These are phyloP conservation scores for Channa striata DNA, from an alignment of 2,797 vertebrate species.

Conservation along the genomic window DNA sequence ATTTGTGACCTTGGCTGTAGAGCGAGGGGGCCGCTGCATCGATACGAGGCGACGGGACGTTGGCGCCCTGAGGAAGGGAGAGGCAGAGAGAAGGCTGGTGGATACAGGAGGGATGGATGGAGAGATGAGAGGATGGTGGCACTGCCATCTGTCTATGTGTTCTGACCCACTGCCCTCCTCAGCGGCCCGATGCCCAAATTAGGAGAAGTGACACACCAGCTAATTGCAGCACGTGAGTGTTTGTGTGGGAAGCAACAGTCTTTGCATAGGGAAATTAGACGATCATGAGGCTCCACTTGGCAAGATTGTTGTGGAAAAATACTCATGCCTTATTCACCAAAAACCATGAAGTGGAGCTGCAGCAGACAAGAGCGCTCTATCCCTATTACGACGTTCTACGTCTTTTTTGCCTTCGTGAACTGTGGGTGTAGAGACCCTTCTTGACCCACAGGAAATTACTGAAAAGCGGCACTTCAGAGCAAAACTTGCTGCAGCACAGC, in stretches of 20 bases:
- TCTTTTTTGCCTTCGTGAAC: slow-evolving; percentile 27
- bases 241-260: slow-evolving; percentile 33
- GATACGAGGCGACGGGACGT: slow-evolving; percentile 52
- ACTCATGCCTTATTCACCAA: slow-evolving; percentile 32
- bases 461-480: slow-evolving; percentile 35
- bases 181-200: slow-evolving; percentile 74
- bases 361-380: slow-evolving; percentile 33
- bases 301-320: slow-evolving; percentile 48
- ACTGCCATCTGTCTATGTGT: slow-evolving; percentile 83
- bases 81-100: slow-evolving; percentile 22
- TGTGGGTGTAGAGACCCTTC: slow-evolving; percentile 25
- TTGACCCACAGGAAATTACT: slow-evolving; percentile 40
- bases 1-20: slow-evolving; percentile 76
- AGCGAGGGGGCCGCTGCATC: slow-evolving; percentile 44
- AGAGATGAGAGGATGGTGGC: slow-evolving; percentile 57
- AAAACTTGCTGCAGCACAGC: slow-evolving; percentile 16
- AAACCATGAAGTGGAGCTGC: slow-evolving; percentile 50
- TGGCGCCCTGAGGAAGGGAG: slow-evolving; percentile 43
- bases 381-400: slow-evolving; percentile 34
- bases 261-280: slow-evolving; percentile 36
- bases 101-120: slow-evolving; percentile 24
- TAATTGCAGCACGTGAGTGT: slow-evolving; percentile 70
- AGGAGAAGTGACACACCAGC: slow-evolving; percentile 66
- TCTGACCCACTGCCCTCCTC: slow-evolving; percentile 82
- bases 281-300: slow-evolving; percentile 35